Evolutionary conservation across 2,113 vertebrate genomes (phyloP).

Genomic region (Stegostoma tigrinum): DNA sequence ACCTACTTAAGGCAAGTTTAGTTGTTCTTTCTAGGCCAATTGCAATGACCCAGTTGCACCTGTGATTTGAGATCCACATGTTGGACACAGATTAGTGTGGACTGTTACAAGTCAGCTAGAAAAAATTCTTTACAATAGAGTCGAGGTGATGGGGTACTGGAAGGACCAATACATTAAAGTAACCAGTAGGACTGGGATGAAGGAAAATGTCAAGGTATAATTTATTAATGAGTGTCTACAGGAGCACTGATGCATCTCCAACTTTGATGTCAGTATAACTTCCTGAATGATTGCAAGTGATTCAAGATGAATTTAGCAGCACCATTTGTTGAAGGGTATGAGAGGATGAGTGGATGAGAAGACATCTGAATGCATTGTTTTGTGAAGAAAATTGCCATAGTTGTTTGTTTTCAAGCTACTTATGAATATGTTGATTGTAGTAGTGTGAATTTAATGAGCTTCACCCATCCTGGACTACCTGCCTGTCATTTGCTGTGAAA

Average conservation of each 20-base stretch:
- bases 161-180: not conserved
- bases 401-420: not conserved
- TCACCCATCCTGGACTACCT: not conserved
- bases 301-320: not conserved
- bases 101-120: not conserved
- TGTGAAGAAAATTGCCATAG: not conserved
- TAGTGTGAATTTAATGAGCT: not conserved
- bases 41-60: not conserved
- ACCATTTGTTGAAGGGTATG: not conserved
- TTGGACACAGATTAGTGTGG: not conserved
- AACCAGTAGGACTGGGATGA: not conserved
- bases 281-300: not conserved
- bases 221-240: not conserved
- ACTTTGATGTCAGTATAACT: not conserved
- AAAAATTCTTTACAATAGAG: not conserved
- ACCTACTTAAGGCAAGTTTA: too few species aligned
- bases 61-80: not conserved
- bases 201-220: not conserved
- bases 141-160: not conserved
- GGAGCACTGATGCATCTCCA: not conserved
- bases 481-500: not conserved
- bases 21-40: not conserved
- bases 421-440: not conserved
- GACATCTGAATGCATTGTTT: not conserved
- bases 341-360: too few species aligned